Evolutionary conservation across 2,888 invertebrate genomes (phyloP), one percentile per base, ranked within the genome.

Genomic region (Ophion costatus): DNA sequence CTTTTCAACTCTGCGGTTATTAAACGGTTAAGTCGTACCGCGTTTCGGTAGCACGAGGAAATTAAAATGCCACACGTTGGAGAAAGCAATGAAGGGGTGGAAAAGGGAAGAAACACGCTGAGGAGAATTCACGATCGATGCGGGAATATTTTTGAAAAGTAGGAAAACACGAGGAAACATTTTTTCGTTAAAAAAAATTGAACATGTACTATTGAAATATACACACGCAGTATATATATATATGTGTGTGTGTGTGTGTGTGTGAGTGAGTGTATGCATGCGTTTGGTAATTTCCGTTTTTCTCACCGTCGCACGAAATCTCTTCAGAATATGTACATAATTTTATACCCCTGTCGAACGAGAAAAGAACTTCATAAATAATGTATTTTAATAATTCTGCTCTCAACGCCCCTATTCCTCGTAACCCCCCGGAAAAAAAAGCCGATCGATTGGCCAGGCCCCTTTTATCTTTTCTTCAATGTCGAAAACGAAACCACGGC

Each of bases 381-480:
- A 70, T 88, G 83, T 87, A 89, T 90, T 90, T 91, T 90, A 90
- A 89, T 90, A 90, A 88, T 90, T 90, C 87, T 89, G 87, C 86
- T 88, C 88, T 84, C 80, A 59, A 45, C 38, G 9, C 7, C 38
- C 38, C 38, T 38, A 33, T 20, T 51, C 38, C 45, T 51, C 14
- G 22, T 45, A 17, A 66, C 14, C 38, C 7, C 7, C 45, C 29
- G 11, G 38, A 42, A 17, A 45, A 45, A 29, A 59, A 64, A 85
- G 88, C 85, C 88, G 89, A 89, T 90, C 89, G 89, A 91, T 90
- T 90, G 88, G 87, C 83, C 87, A 89, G 90, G 89, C 91, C 90
- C 89, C 89, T 88, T 88, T 89, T 80, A 57, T 45, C 89, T 87
- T 89, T 89, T 86, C 87, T 86, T 66, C 66, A 20, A 63, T 57